Evolutionary conservation across 1,140 invertebrate genomes (phyloP).

Genomic region (Drosophila kikkawai): DNA sequence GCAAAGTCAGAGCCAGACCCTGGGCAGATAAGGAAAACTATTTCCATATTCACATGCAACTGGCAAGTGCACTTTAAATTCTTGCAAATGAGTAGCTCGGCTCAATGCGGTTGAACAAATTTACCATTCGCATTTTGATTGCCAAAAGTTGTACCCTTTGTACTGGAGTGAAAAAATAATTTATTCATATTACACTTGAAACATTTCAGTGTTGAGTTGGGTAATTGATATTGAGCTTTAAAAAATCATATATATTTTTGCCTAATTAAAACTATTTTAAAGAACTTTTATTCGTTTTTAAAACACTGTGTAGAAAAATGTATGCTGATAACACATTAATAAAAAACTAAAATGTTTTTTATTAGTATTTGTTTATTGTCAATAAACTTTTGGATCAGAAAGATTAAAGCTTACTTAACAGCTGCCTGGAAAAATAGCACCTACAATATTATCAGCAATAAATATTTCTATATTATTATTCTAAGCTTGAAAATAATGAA

Average conservation of each 20-base stretch:
- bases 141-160: slow-evolving; percentile 28
- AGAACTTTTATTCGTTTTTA: too few relatives aligned
- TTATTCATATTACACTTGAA: background rate
- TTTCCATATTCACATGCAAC: slow-evolving; percentile 66
- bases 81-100: slow-evolving; percentile 78
- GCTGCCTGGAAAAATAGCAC: too few relatives aligned
- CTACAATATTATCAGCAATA: too few relatives aligned
- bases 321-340: too few relatives aligned
- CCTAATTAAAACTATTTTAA: too few relatives aligned
- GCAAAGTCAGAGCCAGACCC: slow-evolving; percentile 19
- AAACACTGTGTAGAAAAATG: too few relatives aligned
- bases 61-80: slow-evolving; percentile 84
- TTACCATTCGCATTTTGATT: slow-evolving; percentile 22
- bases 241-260: too few relatives aligned
- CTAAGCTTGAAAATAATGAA: background rate
- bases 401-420: too few relatives aligned
- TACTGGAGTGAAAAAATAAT: background rate
- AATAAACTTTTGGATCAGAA: too few relatives aligned
- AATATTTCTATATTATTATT: too few relatives aligned
- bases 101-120: slow-evolving; percentile 41
- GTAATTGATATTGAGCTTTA: background rate
- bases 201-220: background rate
- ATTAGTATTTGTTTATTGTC: too few relatives aligned
- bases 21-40: slow-evolving; percentile 69
- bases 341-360: too few relatives aligned